phyloP scores from a whole-genome alignment of 1,140 invertebrate genomes.

The Hycleus cichorii region DNA sequence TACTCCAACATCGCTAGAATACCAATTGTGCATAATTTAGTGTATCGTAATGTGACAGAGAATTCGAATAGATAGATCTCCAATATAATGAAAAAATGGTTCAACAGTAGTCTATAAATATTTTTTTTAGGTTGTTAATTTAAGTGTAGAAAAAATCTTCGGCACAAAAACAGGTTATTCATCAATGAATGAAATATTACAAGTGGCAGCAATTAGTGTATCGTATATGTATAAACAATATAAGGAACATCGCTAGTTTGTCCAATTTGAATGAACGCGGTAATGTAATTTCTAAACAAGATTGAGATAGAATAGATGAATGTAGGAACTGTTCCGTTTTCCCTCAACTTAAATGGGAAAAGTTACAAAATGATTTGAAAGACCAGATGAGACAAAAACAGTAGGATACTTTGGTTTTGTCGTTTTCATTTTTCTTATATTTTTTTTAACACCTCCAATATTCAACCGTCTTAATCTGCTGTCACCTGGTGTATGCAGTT shows the following conservation, averaged over 20 bases:
- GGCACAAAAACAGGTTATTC: too few species aligned
- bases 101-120: too few species aligned
- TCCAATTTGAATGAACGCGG: conserved; percentile 12
- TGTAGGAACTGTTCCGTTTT: background rate
- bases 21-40: conserved; percentile 23
- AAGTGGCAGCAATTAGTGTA: too few species aligned
- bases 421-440: background rate
- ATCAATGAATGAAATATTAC: too few species aligned
- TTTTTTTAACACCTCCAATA: too few species aligned
- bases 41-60: conserved; percentile 19
- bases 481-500: conserved; percentile 4
- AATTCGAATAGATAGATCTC: background rate
- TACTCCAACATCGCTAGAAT: conserved; percentile 19
- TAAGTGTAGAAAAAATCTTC: too few species aligned
- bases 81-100: too few species aligned
- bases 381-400: conserved; percentile 3
- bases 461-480: conserved; percentile 3
- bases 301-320: conserved; percentile 7
- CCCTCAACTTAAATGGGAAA: conserved; percentile 15
- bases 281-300: conserved; percentile 13
- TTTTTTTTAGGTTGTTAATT: too few species aligned
- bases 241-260: too few species aligned
- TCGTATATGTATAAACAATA: too few species aligned
- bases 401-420: background rate
- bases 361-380: conserved; percentile 18